These are phyloP conservation scores for Dromaius novaehollandiae DNA, from an alignment of 2,113 vertebrate species.

Conservation along the genomic window DNA sequence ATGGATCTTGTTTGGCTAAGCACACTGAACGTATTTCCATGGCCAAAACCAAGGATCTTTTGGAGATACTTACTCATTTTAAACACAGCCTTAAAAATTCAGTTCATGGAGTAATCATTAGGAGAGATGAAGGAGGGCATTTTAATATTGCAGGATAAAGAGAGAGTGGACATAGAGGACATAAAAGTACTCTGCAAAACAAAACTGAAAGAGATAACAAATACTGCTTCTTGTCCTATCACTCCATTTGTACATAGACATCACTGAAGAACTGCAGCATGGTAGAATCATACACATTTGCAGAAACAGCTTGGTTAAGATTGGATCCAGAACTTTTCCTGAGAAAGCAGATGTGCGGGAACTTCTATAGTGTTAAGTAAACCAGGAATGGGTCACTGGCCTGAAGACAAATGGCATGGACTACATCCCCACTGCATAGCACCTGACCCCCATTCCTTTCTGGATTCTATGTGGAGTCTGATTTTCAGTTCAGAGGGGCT, in stretches of 20 bases:
- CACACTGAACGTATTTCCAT: background rate
- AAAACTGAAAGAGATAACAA: background rate
- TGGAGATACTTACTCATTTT: background rate
- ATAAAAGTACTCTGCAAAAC: background rate
- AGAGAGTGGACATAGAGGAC: background rate
- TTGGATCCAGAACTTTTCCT: background rate
- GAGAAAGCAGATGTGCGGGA: background rate
- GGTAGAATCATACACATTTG: background rate
- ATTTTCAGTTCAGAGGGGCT: background rate
- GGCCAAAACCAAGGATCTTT: background rate
- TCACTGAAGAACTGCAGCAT: background rate
- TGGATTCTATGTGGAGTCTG: accelerated
- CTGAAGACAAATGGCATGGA: background rate
- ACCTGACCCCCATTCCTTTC: background rate
- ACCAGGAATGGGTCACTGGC: background rate
- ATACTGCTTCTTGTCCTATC: background rate
- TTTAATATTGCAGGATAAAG: background rate
- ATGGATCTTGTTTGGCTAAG: background rate
- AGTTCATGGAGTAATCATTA: background rate
- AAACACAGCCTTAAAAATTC: background rate
- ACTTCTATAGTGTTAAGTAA: background rate
- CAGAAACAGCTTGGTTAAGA: background rate
- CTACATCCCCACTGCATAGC: background rate
- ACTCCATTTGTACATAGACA: background rate
- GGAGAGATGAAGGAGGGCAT: background rate